Evolutionary conservation across 1,140 invertebrate species (phyloP), one percentile per base, ranked within the genome.

Genomic region (Druon quercuslanigerum): DNA sequence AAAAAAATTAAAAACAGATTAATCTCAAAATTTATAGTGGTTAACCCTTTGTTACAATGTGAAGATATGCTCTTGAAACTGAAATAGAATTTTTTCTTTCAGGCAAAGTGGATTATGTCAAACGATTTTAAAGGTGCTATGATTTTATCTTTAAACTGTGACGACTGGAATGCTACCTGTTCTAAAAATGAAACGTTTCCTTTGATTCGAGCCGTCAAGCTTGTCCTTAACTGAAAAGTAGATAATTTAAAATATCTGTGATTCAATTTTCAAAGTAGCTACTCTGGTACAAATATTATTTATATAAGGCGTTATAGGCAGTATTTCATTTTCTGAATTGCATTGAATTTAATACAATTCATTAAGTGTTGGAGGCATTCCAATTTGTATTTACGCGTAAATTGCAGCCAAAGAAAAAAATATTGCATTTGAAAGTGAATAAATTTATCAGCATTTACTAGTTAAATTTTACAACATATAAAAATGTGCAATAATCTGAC

Each of bases 111-210:
- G 89, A 93, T 96, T 0, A 93, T 92, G 82, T 89, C 92, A 0
- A 90, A 93, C 17, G 90, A 93, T 20, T 92, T 96, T 73, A 93
- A 93, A 60, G 96, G 96, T 50, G 94, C 94, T 0, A 96, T 97
- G 96, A 91, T 96, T 73, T 95, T 94, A 85, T 95, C 95, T 1
- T 88, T 97, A 14, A 96, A 96, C 83, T 92, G 92, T 1, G 96
- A 97, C 85, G 96, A 97, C 86, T 93, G 92, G 85, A 88, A 83
- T 46, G 89, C 89, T n/a, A 84, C 85, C 40, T 93, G 92, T 80
- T 72, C 79, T 51, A 73, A 52, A 19, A 89, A 87, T 51, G 66
- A 83, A 71, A 89, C 82, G 50, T 91, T 91, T 71, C 88, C 89
- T 66, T 79, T 91, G 56, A 89, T 79, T 73, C 77, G 79, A 25